Evolutionary conservation across 1,140 invertebrate species (phyloP), one percentile per base, ranked within the genome.

Genomic region (Drosophila navojoa): DNA sequence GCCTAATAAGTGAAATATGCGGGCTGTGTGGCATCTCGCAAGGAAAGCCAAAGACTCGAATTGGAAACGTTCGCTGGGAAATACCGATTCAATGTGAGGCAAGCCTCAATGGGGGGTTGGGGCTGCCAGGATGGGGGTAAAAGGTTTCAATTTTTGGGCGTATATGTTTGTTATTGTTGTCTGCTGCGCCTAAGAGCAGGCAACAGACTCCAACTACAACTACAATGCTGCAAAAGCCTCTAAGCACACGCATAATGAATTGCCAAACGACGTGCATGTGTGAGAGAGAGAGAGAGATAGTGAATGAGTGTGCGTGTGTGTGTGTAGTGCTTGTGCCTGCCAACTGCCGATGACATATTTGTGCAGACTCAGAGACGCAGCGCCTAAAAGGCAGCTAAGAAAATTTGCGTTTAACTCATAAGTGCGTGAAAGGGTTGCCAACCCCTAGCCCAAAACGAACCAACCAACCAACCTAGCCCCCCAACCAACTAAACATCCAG

Each of bases 211-310:
- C 66, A 66, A 64, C 58, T 64, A 55, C 62, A 52, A 35, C 68
- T 79, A 87, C 84, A 84, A 84, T 79, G 73, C 47, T 76, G 53
- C 67, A 76, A 82, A 78, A 84, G 71, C 74, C 81, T 89, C 80
- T 90, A 84, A 89, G 84, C 85, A 90, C 79, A 90, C 84, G 80
- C 84, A 89, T 89, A 89, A 89, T 89, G 85, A 89, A 89, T 89
- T 89, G 80, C 81, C 79, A 76, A 74, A 71, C 73, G 76, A 71
- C 63, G 44, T 62, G 69, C 62, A 59, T 50, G 44, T 29, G 58
- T 15, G 45, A 29, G 13, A 13, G 10, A 67, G 62, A 52, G 38
- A 29, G 58, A 16, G 45, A 16, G 13, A 13, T 7, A 42, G 29
- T 2, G 38, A n/a, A 32, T 19, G 61, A 53, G 38, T 35, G 55